Base-by-base conservation (phyloP, 2,797 vertebrate genomes). In the Lindbergichthys nudifrons region DNA sequence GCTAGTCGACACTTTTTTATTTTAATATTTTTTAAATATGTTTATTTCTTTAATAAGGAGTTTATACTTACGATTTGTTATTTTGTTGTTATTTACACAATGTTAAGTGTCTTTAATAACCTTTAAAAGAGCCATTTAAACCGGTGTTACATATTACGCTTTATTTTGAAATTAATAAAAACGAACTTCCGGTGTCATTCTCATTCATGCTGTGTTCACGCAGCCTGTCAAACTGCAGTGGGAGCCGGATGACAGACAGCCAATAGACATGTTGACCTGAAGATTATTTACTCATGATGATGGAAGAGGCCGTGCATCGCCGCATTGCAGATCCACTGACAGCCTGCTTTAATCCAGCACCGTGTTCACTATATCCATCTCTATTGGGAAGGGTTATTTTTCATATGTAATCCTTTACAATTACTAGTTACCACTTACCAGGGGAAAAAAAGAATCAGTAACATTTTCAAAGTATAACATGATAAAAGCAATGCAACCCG, bases 201-300 rank as follows among this genome's bases (percentile, higher is more conserved):
- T 58, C 0, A 42, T 8, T 15, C 2, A 3, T 13, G 19, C 7
- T 10, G 7, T 12, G 41, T 66, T 65, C 4, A 45, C 18, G 2
- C 26, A 1, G 32, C 15, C 45, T 21, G 36, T 84, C 39, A 14
- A 65, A 32, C 10, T 51, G 76, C 79, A 84, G 23, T 84, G 61
- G 13, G 82, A 82, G 75, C 82, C 50, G 70, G 78, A 84, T 87
- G 75, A 84, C 65, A 75, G 10, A 16, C 65, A 89, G 75, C 88
- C 88, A 85, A 88, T 88, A 26, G 61, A 77, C 73, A 54, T 12
- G 41, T 7, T 50, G 81, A 65, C 48, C 51, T 68, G 46, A 21
- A 21, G 46, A 84, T 93, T 73, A 88, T 84, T 90, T 91, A 93
- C 93, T 92, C 83, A 92, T 91, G 84, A 88, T 68, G 53, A 41